Base-by-base conservation (phyloP, 2,797 vertebrate species). In the Nyctalus aviator region DNA sequence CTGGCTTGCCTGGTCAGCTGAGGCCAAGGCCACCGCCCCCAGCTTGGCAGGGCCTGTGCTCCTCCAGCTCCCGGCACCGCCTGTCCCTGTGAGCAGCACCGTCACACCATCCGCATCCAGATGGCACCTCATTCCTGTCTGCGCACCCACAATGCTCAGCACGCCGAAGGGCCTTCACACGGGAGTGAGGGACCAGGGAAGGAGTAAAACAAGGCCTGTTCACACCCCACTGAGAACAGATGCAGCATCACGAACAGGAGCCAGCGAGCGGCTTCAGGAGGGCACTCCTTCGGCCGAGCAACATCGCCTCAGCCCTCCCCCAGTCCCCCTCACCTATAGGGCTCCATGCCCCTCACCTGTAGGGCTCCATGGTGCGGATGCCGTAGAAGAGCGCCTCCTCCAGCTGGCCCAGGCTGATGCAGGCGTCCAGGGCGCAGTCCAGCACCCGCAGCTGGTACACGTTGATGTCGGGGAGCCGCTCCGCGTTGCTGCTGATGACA, bases 361-460 rank as follows among this genome's bases (percentile, higher is more conserved):
- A 59, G 1, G 57, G 98, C 41, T 95, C 98, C 96, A 99, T 98
- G 35, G 99, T 99, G 93, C 98, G 98, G 84, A 81, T 76, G 5
- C 99, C 99, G 0, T 98, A 99, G 83, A 73, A 83, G 95, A 99
- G 77, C 3, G 99, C 99, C 86, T 98, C 98, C 94, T 99, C 98
- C 98, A 99, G 99, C 88, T 79, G 98, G 46, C 98, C 98, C 50
- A 99, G 98, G 96, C 98, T 98, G 96, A 99, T 98, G 94, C 98
- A 98, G 95, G 99, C 98, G 13, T 99, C 99, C 98, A 99, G 98
- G 94, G 98, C 98, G 62, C 98, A 97, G 97, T 99, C 99, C 15
- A 99, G 98, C 91, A 99, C 91, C 97, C 98, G 98, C 95, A 99
- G 98, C 97, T 99, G 98, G 97, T 99, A 99, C 94, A 99, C 97